A percentile compares a stretch with the other conserved stretches of the same genome.
phyloP scores from a whole-genome alignment of 1,140 invertebrate species.

The Zaprionus ornatus region DNA sequence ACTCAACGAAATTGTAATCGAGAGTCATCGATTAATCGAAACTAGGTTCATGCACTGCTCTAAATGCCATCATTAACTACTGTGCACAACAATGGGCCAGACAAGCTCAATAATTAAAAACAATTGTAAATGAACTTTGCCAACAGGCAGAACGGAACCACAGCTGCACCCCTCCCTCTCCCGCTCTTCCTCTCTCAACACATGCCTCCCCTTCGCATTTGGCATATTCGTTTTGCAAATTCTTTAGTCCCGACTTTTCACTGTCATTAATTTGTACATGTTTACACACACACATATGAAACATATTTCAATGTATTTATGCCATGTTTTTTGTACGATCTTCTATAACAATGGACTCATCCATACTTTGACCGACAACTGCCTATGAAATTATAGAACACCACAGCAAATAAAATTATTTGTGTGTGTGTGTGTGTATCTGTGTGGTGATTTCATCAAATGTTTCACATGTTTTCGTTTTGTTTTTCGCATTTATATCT shows the following conservation, averaged over 20 bases:
- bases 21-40: slow-evolving; percentile 8
- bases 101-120: slow-evolving; percentile 52
- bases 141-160: neutral
- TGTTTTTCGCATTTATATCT: slow-evolving; percentile 20
- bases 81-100: neutral
- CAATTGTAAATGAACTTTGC: slow-evolving; percentile 54
- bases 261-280: slow-evolving; percentile 54
- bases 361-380: slow-evolving; percentile 29
- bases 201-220: slow-evolving; percentile 28
- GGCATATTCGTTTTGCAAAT: slow-evolving; percentile 18
- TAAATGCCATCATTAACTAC: neutral
- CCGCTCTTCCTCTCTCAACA: too few relatives aligned
- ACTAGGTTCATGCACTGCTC: neutral
- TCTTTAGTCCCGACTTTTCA: slow-evolving; percentile 43
- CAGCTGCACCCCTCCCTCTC: too few relatives aligned
- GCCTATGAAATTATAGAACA: slow-evolving; percentile 37
- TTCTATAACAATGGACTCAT: too few relatives aligned
- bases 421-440: neutral
- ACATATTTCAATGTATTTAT: neutral
- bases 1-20: slow-evolving; percentile 3
- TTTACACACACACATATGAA: neutral
- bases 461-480: neutral
- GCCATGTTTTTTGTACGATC: neutral
- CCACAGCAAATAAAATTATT: slow-evolving; percentile 24
- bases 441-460: slow-evolving; percentile 37